Base-by-base conservation (phyloP, 2,113 vertebrate species). In the Saguinus imperator region DNA sequence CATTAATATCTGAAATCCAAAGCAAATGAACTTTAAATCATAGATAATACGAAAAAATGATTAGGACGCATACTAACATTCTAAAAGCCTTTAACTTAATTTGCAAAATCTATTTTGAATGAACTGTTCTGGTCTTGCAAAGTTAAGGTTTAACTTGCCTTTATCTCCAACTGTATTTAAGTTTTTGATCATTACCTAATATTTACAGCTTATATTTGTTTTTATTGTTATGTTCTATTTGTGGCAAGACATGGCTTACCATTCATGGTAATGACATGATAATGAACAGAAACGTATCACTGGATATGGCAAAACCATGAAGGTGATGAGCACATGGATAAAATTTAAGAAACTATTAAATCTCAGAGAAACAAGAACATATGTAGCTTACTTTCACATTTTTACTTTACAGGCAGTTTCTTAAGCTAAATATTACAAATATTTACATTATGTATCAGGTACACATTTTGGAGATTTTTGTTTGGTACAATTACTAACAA, bases 361-460 rank as follows among this genome's bases (percentile, higher is more conserved):
- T 7, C n/a, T 94, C 58, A 80, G 52, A 35, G 35, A 92, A 77
- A 70, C 58, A 75, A 89, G 40, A 82, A 40, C 1, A 70, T 37
- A 92, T 10, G 77, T 45, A 81, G 25, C 27, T 35, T 35, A 75
- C 52, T 45, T 21, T 55, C 32, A 40, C 20, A 72, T 55, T 76
- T 91, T 89, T 80, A 81, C 48, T 61, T 82, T 43, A 75, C 40
- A 94, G 25, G 48, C 70, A 61, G 91, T 80, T 87, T 94, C 89
- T 29, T 80, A 66, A 87, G 32, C 43, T 91, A 32, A 89, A 0
- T 68, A 87, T 45, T 55, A 70, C 17, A 73, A 48, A 32, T 58
- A 68, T 57, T 92, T 87, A 45, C 2, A 86, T 55, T 29, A 37
- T 0, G 1, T 23, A 85, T 35, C 48, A 77, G 1, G 4, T 25